Conservation (phyloP, 2,888 invertebrate species). For the Agrochola macilenta region DNA sequence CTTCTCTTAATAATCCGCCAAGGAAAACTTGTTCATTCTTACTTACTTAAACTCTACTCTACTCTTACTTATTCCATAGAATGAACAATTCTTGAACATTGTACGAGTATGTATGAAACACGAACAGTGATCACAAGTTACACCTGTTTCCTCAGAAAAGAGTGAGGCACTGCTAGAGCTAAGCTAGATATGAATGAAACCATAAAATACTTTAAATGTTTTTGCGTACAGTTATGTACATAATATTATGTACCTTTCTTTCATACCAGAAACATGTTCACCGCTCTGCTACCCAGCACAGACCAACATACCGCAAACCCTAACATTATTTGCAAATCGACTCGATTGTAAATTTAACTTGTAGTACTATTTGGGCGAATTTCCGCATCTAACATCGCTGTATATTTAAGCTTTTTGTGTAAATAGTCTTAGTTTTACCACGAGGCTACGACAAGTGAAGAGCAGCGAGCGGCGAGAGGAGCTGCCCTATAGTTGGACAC, state of each 20-base stretch:
- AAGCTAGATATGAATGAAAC: slow-evolving; percentile 1
- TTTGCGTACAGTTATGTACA: slow-evolving; percentile 53
- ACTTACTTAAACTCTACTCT: neutral
- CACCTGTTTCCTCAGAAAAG: neutral
- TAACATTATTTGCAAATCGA: slow-evolving; percentile 71
- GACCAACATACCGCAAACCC: slow-evolving; percentile 52
- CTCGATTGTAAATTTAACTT: slow-evolving; percentile 85
- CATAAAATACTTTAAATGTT: slow-evolving; percentile 10
- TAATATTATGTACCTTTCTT: slow-evolving; percentile 47
- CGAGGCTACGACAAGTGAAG: slow-evolving; percentile 74
- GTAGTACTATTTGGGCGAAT: slow-evolving; percentile 86
- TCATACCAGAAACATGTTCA: slow-evolving; percentile 41
- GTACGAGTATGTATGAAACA: neutral
- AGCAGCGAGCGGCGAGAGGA: slow-evolving; percentile 76
- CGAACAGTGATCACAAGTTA: neutral
- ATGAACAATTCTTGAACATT: neutral
- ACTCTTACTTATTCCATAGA: neutral
- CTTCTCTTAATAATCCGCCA: neutral
- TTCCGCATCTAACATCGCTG: slow-evolving; percentile 90
- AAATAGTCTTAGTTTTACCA: slow-evolving; percentile 84
- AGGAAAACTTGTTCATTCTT: neutral
- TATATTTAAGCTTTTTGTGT: slow-evolving; percentile 90
- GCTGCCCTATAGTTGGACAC: slow-evolving; percentile 76
- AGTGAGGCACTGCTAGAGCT: neutral
- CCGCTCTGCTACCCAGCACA: slow-evolving; percentile 53